Evolutionary conservation across 2,888 invertebrate genomes (phyloP).

Genomic region (Archaeoteleia sp.): DNA sequence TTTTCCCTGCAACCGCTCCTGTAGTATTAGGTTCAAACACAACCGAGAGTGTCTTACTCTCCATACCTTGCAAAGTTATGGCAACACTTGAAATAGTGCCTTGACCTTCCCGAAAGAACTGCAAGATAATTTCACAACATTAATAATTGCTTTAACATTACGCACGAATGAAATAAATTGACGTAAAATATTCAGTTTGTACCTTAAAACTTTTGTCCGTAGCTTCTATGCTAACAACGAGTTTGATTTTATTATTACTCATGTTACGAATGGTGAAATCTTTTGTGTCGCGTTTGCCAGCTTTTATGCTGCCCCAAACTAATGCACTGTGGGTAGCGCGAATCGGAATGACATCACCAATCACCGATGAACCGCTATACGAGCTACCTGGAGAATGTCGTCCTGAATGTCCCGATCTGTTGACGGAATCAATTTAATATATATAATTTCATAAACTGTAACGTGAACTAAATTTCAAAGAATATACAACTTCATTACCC

Average conservation of each 20-base stretch:
- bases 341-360: slow-evolving; percentile 74
- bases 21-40: slow-evolving; percentile 77
- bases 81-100: slow-evolving; percentile 64
- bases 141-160: too few species aligned
- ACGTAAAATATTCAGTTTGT: too few species aligned
- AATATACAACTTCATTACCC: too few species aligned
- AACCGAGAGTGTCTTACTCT: slow-evolving; percentile 77
- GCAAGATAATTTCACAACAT: slow-evolving; percentile 36
- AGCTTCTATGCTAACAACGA: slow-evolving; percentile 76
- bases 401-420: slow-evolving; percentile 64
- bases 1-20: slow-evolving; percentile 77
- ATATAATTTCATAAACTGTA: too few species aligned
- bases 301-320: slow-evolving; percentile 79
- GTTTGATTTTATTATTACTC: slow-evolving; percentile 77
- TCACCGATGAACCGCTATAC: slow-evolving; percentile 64
- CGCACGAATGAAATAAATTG: too few species aligned
- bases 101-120: slow-evolving; percentile 68
- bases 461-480: too few species aligned
- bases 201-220: slow-evolving; percentile 70
- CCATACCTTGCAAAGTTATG: slow-evolving; percentile 77
- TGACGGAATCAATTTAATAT: slow-evolving; percentile 17
- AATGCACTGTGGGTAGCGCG: slow-evolving; percentile 78
- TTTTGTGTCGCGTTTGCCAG: slow-evolving; percentile 77
- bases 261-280: slow-evolving; percentile 78
- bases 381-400: slow-evolving; percentile 70